Evolutionary conservation across 1,140 invertebrate species (phyloP).

Genomic region (Leptinotarsa texana): DNA sequence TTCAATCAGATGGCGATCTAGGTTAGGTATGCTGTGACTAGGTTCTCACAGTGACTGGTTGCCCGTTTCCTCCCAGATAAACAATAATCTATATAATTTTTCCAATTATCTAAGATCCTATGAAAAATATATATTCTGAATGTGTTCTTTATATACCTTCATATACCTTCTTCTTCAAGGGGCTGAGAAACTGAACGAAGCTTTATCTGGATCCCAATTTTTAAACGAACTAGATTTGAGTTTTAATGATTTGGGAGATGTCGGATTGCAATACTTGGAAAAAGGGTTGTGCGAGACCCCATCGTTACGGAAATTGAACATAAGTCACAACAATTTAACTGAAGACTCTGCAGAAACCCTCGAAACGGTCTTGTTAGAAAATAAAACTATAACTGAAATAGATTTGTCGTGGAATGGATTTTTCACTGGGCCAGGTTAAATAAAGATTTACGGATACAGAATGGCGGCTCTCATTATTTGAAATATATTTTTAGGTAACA

Average conservation of each 20-base stretch:
- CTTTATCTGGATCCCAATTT: slow-evolving; percentile 47
- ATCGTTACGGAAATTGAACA: slow-evolving; percentile 51
- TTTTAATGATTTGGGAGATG: slow-evolving; percentile 55
- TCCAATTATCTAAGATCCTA: not conserved
- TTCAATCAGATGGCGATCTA: too few species aligned
- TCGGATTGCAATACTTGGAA: slow-evolving; percentile 51
- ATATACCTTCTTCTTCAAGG: slow-evolving; percentile 32
- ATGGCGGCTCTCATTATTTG: not conserved
- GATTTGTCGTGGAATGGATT: slow-evolving; percentile 59
- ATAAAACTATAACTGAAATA: slow-evolving; percentile 55
- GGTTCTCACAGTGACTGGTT: not conserved
- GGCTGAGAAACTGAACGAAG: slow-evolving; percentile 48
- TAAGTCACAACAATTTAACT: slow-evolving; percentile 57
- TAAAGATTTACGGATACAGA: not conserved
- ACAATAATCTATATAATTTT: not conserved
- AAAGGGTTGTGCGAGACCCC: slow-evolving; percentile 51
- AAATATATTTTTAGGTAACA: slow-evolving; percentile 35
- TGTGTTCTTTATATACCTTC: too few species aligned
- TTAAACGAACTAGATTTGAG: slow-evolving; percentile 54
- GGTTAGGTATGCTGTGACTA: too few species aligned
- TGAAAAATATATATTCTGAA: not conserved
- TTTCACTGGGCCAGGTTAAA: slow-evolving; percentile 41
- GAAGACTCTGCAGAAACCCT: slow-evolving; percentile 51
- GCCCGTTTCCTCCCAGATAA: not conserved
- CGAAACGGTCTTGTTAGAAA: slow-evolving; percentile 54